Percentiles rank a stretch among this genome's conserved stretches.
These are phyloP conservation scores for Darevskia nairensis DNA, from an alignment of 2,797 vertebrate genomes.

Conservation along the genomic window DNA sequence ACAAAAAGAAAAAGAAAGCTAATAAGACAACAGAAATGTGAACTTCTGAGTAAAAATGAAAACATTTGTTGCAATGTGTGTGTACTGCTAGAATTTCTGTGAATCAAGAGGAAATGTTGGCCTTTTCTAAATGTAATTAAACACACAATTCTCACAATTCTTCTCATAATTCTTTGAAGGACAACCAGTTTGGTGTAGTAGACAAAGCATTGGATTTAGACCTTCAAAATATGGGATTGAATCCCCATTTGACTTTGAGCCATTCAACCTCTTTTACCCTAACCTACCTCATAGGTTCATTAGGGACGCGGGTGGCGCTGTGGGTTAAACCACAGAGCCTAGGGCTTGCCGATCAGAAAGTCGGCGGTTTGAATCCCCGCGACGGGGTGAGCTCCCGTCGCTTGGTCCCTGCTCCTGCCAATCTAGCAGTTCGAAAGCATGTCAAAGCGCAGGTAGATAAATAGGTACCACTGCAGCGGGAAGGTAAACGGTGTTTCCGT, in stretches of 20 bases:
- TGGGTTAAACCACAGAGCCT: too few species aligned
- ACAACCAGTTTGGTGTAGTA: neutral
- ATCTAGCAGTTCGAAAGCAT: too few species aligned
- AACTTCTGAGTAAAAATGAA: neutral
- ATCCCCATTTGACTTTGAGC: neutral
- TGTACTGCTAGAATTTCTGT: neutral
- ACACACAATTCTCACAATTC: neutral
- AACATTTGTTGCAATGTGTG: neutral
- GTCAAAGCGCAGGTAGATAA: too few species aligned
- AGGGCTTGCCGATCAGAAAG: too few species aligned
- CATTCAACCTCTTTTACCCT: neutral
- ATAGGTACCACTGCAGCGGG: too few species aligned
- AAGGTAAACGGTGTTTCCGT: too few species aligned
- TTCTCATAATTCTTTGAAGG: neutral
- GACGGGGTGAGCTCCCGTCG: too few species aligned
- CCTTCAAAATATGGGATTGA: neutral
- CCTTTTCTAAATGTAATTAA: neutral
- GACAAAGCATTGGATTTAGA: neutral
- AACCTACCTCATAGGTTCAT: neutral
- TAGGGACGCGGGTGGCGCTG: too few species aligned
- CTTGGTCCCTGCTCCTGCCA: too few species aligned
- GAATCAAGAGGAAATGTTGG: neutral
- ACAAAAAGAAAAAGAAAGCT: neutral
- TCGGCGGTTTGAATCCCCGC: too few species aligned
- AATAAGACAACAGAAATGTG: neutral